phyloP scores from a whole-genome alignment of 2,113 vertebrate species.

The Macrotis lagotis region DNA sequence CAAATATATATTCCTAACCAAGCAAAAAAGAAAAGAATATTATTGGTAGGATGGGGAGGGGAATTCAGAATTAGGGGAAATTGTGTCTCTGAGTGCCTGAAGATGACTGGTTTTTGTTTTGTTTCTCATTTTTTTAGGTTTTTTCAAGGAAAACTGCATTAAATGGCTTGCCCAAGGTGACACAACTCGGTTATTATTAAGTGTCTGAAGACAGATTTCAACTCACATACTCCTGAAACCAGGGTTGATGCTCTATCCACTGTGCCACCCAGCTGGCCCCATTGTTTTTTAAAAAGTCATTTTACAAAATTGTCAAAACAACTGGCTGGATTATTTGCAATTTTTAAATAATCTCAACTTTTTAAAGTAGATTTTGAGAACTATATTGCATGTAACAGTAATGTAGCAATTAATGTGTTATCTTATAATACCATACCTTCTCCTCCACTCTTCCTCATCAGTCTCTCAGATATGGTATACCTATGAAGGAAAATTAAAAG shows the following conservation, averaged over 20 bases:
- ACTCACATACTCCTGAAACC: no score
- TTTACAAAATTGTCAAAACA: constrained; percentile 86
- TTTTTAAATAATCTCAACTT: constrained; percentile 88
- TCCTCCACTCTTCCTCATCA: constrained; percentile 83
- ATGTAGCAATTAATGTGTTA: constrained; percentile 98
- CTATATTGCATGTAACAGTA: constrained; percentile 96
- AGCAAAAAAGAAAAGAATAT: constrained; percentile 63
- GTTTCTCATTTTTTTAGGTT: constrained; percentile 78
- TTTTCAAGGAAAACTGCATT: no score
- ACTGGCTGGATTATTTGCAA: constrained; percentile 88
- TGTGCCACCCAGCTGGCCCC: no score
- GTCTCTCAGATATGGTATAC: constrained; percentile 91
- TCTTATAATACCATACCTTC: constrained; percentile 92
- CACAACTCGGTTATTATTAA: no score
- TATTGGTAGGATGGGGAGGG: constrained; percentile 59
- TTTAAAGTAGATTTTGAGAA: constrained; percentile 90
- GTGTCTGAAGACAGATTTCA: no score
- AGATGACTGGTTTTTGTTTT: constrained; percentile 76
- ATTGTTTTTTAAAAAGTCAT: constrained; percentile 82
- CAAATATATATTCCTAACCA: constrained; percentile 69
- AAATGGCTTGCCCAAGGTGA: no score
- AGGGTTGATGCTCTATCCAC: no score
- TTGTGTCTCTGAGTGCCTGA: constrained; percentile 86
- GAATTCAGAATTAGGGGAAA: constrained; percentile 76
- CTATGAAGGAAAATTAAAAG: constrained; percentile 71